These are phyloP conservation scores for Gouania willdenowi DNA, from an alignment of 2,797 vertebrate species.

Conservation along the genomic window DNA sequence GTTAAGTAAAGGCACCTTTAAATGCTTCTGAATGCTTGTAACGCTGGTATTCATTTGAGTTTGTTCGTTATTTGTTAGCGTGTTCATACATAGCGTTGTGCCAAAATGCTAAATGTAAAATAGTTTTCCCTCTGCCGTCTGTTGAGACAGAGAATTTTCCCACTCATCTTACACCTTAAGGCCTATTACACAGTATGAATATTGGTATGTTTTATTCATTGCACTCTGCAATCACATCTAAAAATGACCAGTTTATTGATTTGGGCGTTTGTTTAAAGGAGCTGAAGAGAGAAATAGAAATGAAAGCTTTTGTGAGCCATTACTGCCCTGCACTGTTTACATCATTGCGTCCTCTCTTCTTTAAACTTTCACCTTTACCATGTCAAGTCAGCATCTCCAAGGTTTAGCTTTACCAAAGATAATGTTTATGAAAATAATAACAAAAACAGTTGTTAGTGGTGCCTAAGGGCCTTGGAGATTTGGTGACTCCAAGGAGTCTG, in stretches of 20 bases:
- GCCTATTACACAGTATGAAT: conserved; percentile 23
- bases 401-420: conserved; percentile 12
- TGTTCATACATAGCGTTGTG: background rate
- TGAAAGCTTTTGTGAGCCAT: conserved; percentile 11
- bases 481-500: conserved; percentile 1
- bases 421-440: conserved; percentile 13
- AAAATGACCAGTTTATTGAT: conserved; percentile 45
- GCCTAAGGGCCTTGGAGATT: conserved; percentile 15
- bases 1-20: too few relatives aligned
- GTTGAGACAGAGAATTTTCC: background rate
- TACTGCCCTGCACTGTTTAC: conserved; percentile 8
- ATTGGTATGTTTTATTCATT: conserved; percentile 13
- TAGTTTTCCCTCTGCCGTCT: conserved; percentile 4
- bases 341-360: background rate
- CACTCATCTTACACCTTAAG: conserved; percentile 7
- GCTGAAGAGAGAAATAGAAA: background rate
- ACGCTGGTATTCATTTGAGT: too few relatives aligned
- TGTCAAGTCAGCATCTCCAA: conserved; percentile 41
- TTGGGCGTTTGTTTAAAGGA: background rate
- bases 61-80: conserved; percentile 2
- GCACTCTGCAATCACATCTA: conserved; percentile 10
- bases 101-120: background rate
- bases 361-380: conserved; percentile 15
- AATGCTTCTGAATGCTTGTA: background rate
- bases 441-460: conserved; percentile 27